Percentiles rank a stretch among this genome's conserved stretches.
Conservation (phyloP, 2,797 vertebrate species). For the Rhinophrynus dorsalis region DNA sequence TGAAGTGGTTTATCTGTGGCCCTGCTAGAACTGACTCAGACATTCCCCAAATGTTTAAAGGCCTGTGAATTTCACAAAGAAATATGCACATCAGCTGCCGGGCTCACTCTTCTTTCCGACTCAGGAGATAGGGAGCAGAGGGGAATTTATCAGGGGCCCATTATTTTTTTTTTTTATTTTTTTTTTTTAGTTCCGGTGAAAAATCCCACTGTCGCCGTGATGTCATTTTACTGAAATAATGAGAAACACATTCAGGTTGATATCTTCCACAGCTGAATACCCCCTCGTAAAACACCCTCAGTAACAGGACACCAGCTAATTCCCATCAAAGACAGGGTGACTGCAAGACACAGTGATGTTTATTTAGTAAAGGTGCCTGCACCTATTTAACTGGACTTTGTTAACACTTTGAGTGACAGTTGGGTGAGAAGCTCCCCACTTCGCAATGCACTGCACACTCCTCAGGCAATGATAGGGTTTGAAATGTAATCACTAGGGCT, state of each 20-base stretch:
- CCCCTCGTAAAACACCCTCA: no score
- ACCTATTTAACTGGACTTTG: no score
- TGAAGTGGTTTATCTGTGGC: background rate
- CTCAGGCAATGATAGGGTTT: no score
- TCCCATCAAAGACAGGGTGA: background rate
- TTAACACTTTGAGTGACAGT: background rate
- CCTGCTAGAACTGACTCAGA: slow-evolving; percentile 3
- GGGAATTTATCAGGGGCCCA: no score
- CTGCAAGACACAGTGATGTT: background rate
- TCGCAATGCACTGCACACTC: no score
- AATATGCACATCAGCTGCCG: background rate
- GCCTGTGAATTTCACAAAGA: background rate
- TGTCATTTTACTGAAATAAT: background rate
- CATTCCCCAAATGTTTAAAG: background rate
- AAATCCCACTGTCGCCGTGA: background rate
- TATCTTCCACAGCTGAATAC: no score
- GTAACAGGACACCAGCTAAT: no score
- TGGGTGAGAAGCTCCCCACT: no score
- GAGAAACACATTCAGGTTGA: background rate
- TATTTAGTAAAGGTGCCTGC: no score
- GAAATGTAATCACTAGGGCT: no score
- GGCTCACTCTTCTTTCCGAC: slow-evolving; percentile 11
- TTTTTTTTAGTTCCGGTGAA: background rate
- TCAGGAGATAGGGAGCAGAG: background rate
- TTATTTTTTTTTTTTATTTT: no score